Evolutionary conservation across 2,113 vertebrate species (phyloP), one percentile per base, ranked within the genome.

Genomic region (Pteropus alecto): DNA sequence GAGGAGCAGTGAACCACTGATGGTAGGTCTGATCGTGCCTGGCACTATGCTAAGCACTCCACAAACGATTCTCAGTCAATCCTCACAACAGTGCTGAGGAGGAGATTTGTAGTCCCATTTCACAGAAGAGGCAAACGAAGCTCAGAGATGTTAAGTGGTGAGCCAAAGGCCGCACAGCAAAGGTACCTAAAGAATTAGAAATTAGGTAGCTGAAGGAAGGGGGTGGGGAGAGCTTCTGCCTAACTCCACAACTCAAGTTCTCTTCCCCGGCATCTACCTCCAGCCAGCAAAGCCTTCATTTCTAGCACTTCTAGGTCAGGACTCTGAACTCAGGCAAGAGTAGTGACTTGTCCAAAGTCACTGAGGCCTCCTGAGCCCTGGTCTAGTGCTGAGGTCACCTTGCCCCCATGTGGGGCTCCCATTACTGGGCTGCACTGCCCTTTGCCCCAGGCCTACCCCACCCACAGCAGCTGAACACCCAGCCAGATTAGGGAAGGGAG

Each of bases 81-180:
- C 61, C 58, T 83, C 9, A 12, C n/a, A 24, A 38, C 41, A 56
- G 67, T 65, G 83, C 73, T 13, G 15, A 67, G 46, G 28, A 1
- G 2, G 38, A 56, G 24, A 38, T 93, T 9, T 61, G 26, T 24
- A 67, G 60, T 67, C 41, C 84, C 65, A 54, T 43, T 77, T 65
- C 94, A 85, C 78, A 78, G 79, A 65, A 30, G 46, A 94, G 51
- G 84, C 38, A 65, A 35, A 74, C 2, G 0, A 78, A 79, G 94
- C 33, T 84, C 87, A 76, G 28, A 68, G 46, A 95, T 28, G 18
- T 56, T 35, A 74, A 74, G 60, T n/a, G 33, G 54, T 22, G 19
- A 94, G 87, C 65, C 94, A 81, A 56, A 87, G 84, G 24, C n/a
- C 78, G 61, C 87, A 85, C 18, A 93, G 63, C 90, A 74, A 38